phyloP scores from a whole-genome alignment of 2,888 invertebrate genomes.

The Cylindroiulus punctatus region DNA sequence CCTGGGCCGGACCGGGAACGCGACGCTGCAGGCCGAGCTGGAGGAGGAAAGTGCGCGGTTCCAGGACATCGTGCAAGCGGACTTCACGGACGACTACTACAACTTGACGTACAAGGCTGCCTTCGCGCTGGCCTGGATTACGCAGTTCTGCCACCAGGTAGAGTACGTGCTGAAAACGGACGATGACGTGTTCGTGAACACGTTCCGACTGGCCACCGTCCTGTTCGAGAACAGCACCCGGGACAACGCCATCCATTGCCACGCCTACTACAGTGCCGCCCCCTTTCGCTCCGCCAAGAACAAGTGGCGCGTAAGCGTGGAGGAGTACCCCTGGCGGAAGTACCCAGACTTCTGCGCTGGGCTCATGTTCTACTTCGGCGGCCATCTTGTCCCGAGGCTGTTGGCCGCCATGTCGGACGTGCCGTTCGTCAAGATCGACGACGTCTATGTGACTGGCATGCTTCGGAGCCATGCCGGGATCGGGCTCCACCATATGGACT shows the following conservation, averaged over 20 bases:
- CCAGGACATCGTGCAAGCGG: constrained; percentile 61
- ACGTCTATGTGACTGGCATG: constrained; percentile 11
- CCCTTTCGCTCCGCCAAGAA: neutral
- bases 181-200: constrained; percentile 68
- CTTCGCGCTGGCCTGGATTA: constrained; percentile 66
- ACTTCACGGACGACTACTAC: constrained; percentile 66
- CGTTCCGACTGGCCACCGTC: constrained; percentile 61
- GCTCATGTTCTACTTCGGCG: neutral
- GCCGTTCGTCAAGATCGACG: constrained; percentile 35
- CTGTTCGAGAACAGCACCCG: neutral
- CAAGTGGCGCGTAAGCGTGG: neutral
- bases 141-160: constrained; percentile 60
- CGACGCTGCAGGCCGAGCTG: constrained; percentile 56
- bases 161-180: constrained; percentile 67
- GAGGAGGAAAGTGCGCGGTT: constrained; percentile 59
- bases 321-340: constrained; percentile 20
- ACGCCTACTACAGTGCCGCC: neutral
- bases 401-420: neutral
- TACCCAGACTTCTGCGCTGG: constrained; percentile 29
- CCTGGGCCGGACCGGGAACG: constrained; percentile 59
- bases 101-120: constrained; percentile 68
- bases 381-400: neutral
- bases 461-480: neutral
- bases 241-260: neutral
- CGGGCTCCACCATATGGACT: neutral